These are phyloP conservation scores for Yponomeuta malinellus DNA, from an alignment of 2,888 invertebrate genomes.

Conservation along the genomic window DNA sequence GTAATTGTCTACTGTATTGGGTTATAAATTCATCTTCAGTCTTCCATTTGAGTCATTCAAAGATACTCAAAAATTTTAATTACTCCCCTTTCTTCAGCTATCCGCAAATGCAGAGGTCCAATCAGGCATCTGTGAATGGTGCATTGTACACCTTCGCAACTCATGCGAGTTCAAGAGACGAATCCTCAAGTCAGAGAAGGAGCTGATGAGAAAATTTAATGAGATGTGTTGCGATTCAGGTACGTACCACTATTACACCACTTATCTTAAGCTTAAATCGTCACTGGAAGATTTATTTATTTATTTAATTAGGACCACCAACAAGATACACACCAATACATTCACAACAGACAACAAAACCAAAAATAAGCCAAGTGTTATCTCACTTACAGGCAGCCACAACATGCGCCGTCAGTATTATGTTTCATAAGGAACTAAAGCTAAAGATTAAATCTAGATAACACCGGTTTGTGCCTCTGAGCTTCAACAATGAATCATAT, in stretches of 20 bases:
- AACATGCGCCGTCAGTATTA: too few species aligned
- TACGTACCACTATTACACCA: not conserved
- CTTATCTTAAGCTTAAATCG: not conserved
- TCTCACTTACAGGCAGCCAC: too few species aligned
- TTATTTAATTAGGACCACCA: too few species aligned
- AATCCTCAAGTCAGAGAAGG: slow-evolving; percentile 40
- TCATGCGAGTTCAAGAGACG: slow-evolving; percentile 44
- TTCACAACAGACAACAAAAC: too few species aligned
- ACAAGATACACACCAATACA: too few species aligned
- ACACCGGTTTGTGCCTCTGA: too few species aligned
- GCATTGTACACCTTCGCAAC: slow-evolving; percentile 40
- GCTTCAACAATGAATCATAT: too few species aligned
- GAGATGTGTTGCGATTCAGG: slow-evolving; percentile 16
- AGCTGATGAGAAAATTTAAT: slow-evolving; percentile 32
- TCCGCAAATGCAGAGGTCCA: slow-evolving; percentile 25
- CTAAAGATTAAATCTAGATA: too few species aligned
- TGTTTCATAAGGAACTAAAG: too few species aligned
- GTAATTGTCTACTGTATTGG: too few species aligned
- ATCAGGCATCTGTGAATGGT: slow-evolving; percentile 44
- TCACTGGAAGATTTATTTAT: not conserved
- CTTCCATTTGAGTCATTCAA: not conserved
- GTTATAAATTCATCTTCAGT: too few species aligned
- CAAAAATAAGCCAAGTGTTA: too few species aligned
- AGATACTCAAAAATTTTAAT: not conserved
- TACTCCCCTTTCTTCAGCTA: slow-evolving; percentile 32